phyloP scores from a whole-genome alignment of 2,888 invertebrate genomes.

The Hydrotaea cyrtoneurina region DNA sequence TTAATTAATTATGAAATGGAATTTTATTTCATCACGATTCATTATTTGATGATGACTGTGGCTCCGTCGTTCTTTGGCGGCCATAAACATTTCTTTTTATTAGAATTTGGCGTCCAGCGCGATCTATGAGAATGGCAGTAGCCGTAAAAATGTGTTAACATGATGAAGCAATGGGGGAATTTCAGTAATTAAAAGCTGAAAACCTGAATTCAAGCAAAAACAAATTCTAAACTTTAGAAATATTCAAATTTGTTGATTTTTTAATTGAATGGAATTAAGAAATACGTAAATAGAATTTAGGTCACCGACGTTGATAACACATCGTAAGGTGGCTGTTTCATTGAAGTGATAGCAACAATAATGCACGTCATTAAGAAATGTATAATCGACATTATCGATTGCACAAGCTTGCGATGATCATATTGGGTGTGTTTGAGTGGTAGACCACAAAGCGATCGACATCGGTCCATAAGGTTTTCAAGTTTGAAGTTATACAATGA shows the following conservation, averaged over 20 bases:
- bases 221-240: background rate
- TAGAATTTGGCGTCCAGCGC: background rate
- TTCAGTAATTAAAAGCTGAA: background rate
- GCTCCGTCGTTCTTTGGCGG: background rate
- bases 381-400: background rate
- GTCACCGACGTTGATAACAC: slow-evolving; percentile 22
- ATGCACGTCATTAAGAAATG: background rate
- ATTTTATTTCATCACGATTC: no score
- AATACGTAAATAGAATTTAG: slow-evolving; percentile 26
- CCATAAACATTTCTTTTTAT: background rate
- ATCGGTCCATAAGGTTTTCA: no score
- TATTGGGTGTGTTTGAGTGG: no score
- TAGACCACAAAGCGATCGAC: no score
- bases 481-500: no score
- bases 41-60: no score
- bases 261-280: background rate
- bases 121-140: background rate
- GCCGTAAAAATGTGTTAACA: background rate
- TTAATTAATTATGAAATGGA: no score
- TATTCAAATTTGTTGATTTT: slow-evolving; percentile 11
- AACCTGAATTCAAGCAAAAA: background rate
- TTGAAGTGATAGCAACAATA: background rate
- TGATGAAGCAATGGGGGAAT: slow-evolving; percentile 10
- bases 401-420: background rate
- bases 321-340: background rate